A percentile compares a stretch with the other conserved stretches of the same genome.
Conservation (phyloP, 2,113 vertebrate species). For the Athene noctua region DNA sequence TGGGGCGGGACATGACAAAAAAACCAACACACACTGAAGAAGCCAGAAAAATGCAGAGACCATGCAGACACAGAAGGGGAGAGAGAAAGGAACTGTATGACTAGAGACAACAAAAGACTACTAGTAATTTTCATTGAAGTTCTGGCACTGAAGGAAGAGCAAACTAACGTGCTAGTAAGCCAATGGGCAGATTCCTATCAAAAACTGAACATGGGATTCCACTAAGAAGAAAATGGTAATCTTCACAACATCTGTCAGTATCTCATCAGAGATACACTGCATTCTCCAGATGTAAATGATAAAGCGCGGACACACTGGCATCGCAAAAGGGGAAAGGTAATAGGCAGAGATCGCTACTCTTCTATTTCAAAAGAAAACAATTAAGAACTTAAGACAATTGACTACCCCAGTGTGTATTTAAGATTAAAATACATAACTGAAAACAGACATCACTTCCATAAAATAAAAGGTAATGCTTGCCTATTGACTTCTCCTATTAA, state of each 20-base stretch:
- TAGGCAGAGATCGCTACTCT: background rate
- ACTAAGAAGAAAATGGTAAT: background rate
- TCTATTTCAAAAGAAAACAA: background rate
- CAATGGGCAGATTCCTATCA: background rate
- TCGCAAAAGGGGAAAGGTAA: background rate
- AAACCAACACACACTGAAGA: background rate
- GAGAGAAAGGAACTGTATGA: background rate
- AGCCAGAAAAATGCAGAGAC: background rate
- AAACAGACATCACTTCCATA: background rate
- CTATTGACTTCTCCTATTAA: background rate
- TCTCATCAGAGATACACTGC: background rate
- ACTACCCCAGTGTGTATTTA: background rate
- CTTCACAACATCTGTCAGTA: background rate
- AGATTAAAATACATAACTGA: background rate
- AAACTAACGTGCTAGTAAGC: background rate
- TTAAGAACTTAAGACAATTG: background rate
- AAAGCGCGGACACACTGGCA: rapidly evolving
- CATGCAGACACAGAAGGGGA: background rate
- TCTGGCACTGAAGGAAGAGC: background rate
- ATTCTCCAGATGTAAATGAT: rapidly evolving
- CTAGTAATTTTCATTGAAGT: background rate
- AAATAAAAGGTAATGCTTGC: background rate
- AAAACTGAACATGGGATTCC: background rate
- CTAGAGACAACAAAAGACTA: background rate
- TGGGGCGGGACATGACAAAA: too few relatives aligned